Evolutionary conservation across 2,113 vertebrate genomes (phyloP).

Genomic region (Calyptomena viridis): DNA sequence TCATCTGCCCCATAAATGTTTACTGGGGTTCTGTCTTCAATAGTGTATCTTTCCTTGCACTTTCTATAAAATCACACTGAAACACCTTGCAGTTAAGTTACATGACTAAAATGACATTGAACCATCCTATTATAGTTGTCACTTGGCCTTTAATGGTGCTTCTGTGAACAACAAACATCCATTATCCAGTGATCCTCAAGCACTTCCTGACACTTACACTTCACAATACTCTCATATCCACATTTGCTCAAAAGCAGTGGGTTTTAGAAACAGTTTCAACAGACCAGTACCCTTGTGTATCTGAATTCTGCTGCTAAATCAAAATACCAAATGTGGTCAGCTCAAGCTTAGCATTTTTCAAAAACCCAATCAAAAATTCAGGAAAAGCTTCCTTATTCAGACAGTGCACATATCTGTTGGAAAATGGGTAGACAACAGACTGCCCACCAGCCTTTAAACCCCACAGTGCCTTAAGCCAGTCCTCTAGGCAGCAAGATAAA

Average conservation of each 20-base stretch:
- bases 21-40: not conserved
- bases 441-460: not conserved
- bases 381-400: not conserved
- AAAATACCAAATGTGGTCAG: not conserved
- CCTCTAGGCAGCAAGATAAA: not conserved
- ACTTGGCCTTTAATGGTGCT: not conserved
- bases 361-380: not conserved
- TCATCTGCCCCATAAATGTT: not conserved
- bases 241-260: not conserved
- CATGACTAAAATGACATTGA: not conserved
- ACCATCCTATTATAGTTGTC: not conserved
- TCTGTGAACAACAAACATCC: not conserved
- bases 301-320: not conserved
- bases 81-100: not conserved
- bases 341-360: not conserved
- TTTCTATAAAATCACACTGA: not conserved
- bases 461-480: not conserved
- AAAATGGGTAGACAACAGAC: not conserved
- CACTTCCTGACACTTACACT: slow-evolving; percentile 2
- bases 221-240: not conserved
- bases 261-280: not conserved
- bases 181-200: not conserved
- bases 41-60: not conserved
- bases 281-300: not conserved
- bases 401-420: not conserved